These are phyloP conservation scores for Aptenodytes patagonicus DNA, from an alignment of 2,113 vertebrate species.

Conservation along the genomic window DNA sequence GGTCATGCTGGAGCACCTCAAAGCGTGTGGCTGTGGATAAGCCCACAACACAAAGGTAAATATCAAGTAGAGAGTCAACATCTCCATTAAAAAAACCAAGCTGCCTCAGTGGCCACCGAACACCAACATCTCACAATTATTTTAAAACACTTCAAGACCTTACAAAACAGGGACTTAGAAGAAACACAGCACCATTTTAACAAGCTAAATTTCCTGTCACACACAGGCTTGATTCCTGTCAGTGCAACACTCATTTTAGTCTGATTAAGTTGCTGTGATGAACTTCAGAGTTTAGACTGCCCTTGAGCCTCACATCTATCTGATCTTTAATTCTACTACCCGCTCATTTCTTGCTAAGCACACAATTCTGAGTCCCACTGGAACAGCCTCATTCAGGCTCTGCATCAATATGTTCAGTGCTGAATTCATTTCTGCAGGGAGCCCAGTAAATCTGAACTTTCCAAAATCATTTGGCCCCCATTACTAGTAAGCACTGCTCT, in stretches of 20 bases:
- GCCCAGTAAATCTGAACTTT: conserved; percentile 79
- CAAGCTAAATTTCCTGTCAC: conserved; percentile 51
- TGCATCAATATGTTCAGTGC: conserved; percentile 74
- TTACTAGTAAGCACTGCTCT: conserved; percentile 81
- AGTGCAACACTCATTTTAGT: conserved; percentile 43
- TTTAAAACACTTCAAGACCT: not conserved
- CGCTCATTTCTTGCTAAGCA: conserved; percentile 71
- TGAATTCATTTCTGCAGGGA: conserved; percentile 80
- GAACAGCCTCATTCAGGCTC: conserved; percentile 62
- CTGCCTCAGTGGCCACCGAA: not conserved
- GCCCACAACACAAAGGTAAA: not conserved
- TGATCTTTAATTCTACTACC: conserved; percentile 72
- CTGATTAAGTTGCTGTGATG: conserved; percentile 77
- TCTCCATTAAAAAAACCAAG: not conserved
- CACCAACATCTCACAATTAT: not conserved
- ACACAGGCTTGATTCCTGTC: conserved; percentile 32
- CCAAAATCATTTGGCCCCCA: conserved; percentile 85
- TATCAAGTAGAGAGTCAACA: not conserved
- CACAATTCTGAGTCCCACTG: conserved; percentile 68
- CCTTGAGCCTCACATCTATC: conserved; percentile 72
- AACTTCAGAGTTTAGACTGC: conserved; percentile 76
- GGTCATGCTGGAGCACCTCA: too few species aligned
- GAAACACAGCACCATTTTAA: conserved; percentile 27
- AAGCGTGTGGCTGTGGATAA: too few species aligned
- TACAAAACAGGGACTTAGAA: not conserved